Evolutionary conservation across 1,140 invertebrate genomes (phyloP).

Genomic region (Pentalonia nigronervosa): DNA sequence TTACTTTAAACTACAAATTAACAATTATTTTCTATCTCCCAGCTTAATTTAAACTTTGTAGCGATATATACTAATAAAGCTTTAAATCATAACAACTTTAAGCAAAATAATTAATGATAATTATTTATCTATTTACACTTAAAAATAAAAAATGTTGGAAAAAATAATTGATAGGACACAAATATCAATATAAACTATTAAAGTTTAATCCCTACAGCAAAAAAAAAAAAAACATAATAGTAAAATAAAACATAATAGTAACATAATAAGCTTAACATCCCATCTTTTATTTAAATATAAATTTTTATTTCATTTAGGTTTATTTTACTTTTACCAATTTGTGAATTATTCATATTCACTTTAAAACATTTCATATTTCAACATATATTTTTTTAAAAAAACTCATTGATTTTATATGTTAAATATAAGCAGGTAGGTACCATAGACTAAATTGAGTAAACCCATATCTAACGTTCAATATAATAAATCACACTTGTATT

Average conservation of each 20-base stretch:
- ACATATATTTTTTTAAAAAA: neutral
- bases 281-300: neutral
- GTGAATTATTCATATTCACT: neutral
- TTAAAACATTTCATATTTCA: neutral
- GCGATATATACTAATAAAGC: neutral
- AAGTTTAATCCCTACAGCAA: neutral
- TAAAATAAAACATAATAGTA: too few relatives aligned
- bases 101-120: neutral
- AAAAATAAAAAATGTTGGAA: neutral
- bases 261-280: neutral
- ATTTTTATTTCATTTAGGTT: neutral
- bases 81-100: neutral
- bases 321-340: conserved; percentile 10
- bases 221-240: too few relatives aligned
- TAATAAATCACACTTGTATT: neutral
- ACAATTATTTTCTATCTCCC: neutral
- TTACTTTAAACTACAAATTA: neutral
- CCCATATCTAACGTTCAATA: neutral
- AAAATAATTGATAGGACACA: neutral
- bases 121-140: neutral
- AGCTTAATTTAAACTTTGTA: neutral
- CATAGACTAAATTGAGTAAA: neutral
- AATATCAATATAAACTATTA: neutral
- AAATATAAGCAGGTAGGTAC: neutral
- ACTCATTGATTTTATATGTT: neutral